Percentiles rank a stretch among this genome's conserved stretches.
These are phyloP conservation scores for Seriola quinqueradiata DNA, from an alignment of 2,113 vertebrate species.

Conservation along the genomic window DNA sequence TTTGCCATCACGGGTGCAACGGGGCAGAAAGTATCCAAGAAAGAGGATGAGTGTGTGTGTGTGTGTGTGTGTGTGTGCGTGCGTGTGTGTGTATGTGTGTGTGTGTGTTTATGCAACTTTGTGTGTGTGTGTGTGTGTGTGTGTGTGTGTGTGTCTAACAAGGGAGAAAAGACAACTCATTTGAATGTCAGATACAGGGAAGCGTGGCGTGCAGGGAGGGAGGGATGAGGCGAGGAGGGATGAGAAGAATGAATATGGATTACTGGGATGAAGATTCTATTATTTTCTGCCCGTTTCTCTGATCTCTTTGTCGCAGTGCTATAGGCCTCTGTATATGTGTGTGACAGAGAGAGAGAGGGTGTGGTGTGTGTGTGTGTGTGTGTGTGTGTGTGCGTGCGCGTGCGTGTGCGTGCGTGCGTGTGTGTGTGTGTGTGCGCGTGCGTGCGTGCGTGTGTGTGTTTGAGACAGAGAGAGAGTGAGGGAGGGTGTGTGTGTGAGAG, in stretches of 20 bases:
- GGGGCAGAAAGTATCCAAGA: slow-evolving; percentile 84
- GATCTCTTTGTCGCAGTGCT: slow-evolving; percentile 87
- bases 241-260: slow-evolving; percentile 98
- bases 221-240: slow-evolving; percentile 83
- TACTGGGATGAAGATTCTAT: slow-evolving; percentile 99
- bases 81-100: slow-evolving; percentile 41
- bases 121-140: slow-evolving; percentile 44
- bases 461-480: too few species aligned
- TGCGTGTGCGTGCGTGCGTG: slow-evolving; percentile 22
- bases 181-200: slow-evolving; percentile 82
- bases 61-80: slow-evolving; percentile 38
- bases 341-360: slow-evolving; percentile 3
- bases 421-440: slow-evolving; percentile 5
- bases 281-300: slow-evolving; percentile 97
- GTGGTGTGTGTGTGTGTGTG: slow-evolving; percentile 36
- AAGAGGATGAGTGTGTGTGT: slow-evolving; percentile 64
- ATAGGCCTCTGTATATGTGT: slow-evolving; percentile 66
- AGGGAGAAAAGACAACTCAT: slow-evolving; percentile 85
- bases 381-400: slow-evolving; percentile 65
- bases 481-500: neutral
- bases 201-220: slow-evolving; percentile 79
- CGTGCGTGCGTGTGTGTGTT: slow-evolving; percentile 48
- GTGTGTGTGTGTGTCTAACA: slow-evolving; percentile 76
- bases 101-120: slow-evolving; percentile 39
- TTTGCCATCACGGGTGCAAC: slow-evolving; percentile 85